Base-by-base conservation (phyloP, 2,113 vertebrate genomes). In the Gadus chalcogrammus region DNA sequence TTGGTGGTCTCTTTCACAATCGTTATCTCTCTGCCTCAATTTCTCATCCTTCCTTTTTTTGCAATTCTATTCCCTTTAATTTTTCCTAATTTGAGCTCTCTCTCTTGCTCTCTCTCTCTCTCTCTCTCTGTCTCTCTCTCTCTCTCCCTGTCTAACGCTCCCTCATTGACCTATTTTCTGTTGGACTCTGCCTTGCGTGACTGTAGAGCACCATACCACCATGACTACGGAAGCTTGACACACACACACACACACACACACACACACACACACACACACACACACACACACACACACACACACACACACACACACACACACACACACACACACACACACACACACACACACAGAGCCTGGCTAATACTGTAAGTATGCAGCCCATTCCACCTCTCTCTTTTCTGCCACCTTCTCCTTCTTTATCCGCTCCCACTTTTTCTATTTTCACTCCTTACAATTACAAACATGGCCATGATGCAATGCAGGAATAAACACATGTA, bases 151-250 rank as follows among this genome's bases (percentile, higher is more conserved):
- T 15, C 67, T 24, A 24, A 24, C 58, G 15, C 52, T 58, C 62
- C 0, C 76, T 81, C 80, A 64, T 79, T 90, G 87, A 85, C 88
- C 87, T 77, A 84, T 79, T 86, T 87, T 84, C 81, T 70, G 67
- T 72, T 74, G 65, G 79, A 78, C 79, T 72, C 73, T 64, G 73
- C 81, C 68, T 84, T 84, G 87, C 82, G 80, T 87, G 87, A 88
- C 87, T 70, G 35, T 62, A 27, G 69, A 18, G 65, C 77, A 74
- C 79, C 71, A 64, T 64, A 38, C 65, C 72, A 7, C 64, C 5
- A 56, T 73, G 73, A 59, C 16, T 59, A 13, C 18, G 15, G 61
- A 27, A 62, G 61, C 35, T 22, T 22, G 60, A 52, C 67, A 2
- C 52, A 22, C 65, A 4, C 59, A 24, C 18, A 7, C 4, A 12